Evolutionary conservation across 53 echinoderm and acorn worm genomes (phyloP), one percentile per base, ranked within the genome.

Genomic region (Antedon mediterranea): DNA sequence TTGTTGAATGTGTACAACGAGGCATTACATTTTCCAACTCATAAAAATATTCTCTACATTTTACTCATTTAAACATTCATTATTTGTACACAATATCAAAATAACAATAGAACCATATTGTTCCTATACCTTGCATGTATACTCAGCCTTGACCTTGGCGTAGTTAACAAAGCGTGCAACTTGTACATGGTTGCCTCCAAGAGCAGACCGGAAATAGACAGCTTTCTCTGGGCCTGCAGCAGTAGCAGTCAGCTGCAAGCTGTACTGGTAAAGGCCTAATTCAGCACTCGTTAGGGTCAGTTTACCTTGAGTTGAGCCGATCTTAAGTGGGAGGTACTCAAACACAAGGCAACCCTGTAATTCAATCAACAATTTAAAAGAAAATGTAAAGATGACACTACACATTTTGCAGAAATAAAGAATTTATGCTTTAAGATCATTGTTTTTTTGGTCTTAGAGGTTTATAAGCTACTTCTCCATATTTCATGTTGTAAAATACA

Each of bases 181-280:
- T 84, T 92, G 92, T 8, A 76, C 78, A 72, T 98, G 98, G n/a
- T 81, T 88, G 28, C 92, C 92, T 30, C 98, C 98, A 20, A 98
- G 88, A 26, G 98, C 77, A 3, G 92, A 86, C 72, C 98, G 43
- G 83, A 98, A 90, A 84, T 93, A 98, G 31, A 98, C 90, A 0
- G 98, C 98, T 72, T 92, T 98, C 90, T 98, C 98, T 28, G 98
- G 98, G 15, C 92, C 98, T 0, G 98, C 98, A 14, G 86, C 82
- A 0, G 92, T 98, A 20, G 98, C 98, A 29, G 92, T 98, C 76
- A 98, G 83, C 44, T 77, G 37, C 37, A 98, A 86, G 86, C 98
- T 92, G 78, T 98, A 98, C 57, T 90, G 87, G 76, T 88, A 98
- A 82, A 93, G 83, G 72, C 98, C 98, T 28, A 98, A 90, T 82